Evolutionary conservation across 2,113 vertebrate species (phyloP).

Genomic region (Cardinalis cardinalis): DNA sequence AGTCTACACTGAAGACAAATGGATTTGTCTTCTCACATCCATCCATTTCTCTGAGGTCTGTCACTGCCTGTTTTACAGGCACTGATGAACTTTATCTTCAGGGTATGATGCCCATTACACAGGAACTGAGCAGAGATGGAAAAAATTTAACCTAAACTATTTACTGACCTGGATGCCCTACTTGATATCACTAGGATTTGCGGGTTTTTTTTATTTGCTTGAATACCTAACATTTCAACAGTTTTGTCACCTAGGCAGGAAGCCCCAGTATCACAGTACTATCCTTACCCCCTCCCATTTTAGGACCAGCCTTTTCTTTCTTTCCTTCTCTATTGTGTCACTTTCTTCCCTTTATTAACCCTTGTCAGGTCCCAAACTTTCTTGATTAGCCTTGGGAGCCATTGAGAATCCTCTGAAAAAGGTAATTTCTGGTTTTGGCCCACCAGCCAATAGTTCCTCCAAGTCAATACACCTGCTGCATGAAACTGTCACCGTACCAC

Average conservation of each 20-base stretch:
- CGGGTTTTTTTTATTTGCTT: background rate
- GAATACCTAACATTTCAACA: background rate
- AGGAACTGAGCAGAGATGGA: background rate
- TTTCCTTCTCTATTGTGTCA: background rate
- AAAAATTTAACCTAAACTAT: background rate
- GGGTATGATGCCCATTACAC: background rate
- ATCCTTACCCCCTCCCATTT: background rate
- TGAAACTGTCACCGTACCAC: background rate
- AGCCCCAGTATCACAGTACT: background rate
- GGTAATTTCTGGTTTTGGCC: background rate
- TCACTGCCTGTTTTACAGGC: background rate
- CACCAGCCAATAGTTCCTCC: background rate
- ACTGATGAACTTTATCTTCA: background rate
- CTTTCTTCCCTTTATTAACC: background rate
- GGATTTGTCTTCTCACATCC: accelerated
- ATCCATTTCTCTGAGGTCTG: background rate
- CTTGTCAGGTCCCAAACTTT: background rate
- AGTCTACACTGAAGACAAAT: background rate
- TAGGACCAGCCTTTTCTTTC: background rate
- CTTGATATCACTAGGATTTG: background rate
- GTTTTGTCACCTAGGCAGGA: background rate
- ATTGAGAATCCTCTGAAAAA: background rate
- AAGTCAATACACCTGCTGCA: background rate
- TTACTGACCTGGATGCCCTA: background rate
- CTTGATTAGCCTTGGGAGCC: background rate